Evolutionary conservation across 53 echinoderm and acorn worm genomes (phyloP).

Genomic region (Temnopleurus reevesii): DNA sequence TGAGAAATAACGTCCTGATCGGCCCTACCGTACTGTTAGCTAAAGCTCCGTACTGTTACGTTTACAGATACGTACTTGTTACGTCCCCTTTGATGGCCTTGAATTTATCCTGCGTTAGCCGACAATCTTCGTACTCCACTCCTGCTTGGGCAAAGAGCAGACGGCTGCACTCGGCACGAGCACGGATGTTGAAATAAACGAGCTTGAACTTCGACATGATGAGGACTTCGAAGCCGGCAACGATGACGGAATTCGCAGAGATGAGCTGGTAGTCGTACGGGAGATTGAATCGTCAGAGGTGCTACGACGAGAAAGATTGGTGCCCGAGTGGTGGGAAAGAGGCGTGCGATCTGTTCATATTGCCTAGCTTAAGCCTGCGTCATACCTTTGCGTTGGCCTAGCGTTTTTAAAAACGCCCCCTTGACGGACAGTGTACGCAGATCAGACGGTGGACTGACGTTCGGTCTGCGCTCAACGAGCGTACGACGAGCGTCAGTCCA

Average conservation of each 20-base stretch:
- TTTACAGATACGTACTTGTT: slow-evolving; percentile 13
- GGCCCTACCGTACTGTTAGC: no score
- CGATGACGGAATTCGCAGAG: background rate
- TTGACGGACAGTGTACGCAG: no score
- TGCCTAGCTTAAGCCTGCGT: background rate
- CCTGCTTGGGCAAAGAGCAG: slow-evolving; percentile 51
- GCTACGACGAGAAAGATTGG: background rate
- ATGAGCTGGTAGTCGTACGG: background rate
- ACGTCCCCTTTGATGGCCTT: slow-evolving; percentile 2
- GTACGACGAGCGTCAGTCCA: no score
- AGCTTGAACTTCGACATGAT: slow-evolving; percentile 42
- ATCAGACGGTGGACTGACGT: no score
- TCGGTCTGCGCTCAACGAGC: no score
- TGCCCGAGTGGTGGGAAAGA: background rate
- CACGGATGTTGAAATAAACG: slow-evolving; percentile 41
- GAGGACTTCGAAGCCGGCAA: background rate
- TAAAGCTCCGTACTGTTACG: no score
- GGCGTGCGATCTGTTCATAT: background rate
- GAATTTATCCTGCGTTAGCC: slow-evolving; percentile 13
- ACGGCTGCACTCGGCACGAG: slow-evolving; percentile 19
- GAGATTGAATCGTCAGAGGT: no score
- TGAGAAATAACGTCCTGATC: no score
- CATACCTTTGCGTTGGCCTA: no score
- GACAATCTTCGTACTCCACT: slow-evolving; percentile 42
- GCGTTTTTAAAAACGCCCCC: no score